These are phyloP conservation scores for Drosophila infuscata DNA, from an alignment of 2,888 invertebrate genomes.

Conservation along the genomic window DNA sequence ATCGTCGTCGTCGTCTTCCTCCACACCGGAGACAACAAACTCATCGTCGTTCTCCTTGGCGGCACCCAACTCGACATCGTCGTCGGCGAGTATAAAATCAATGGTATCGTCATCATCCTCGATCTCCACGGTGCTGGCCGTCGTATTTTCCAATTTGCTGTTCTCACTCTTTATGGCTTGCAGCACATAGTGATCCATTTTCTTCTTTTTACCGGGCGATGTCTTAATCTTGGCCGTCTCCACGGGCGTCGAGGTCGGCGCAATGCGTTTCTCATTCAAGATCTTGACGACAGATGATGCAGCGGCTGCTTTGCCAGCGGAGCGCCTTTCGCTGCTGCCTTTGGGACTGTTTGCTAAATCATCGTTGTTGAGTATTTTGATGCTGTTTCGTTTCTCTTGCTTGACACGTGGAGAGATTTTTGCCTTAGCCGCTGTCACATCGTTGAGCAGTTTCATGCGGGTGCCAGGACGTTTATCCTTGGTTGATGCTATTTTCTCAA, in stretches of 20 bases:
- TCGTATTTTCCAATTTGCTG: conserved; percentile 52
- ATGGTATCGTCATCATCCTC: conserved; percentile 77
- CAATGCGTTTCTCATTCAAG: conserved; percentile 60
- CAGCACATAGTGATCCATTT: conserved; percentile 82
- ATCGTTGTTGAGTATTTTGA: conserved; percentile 71
- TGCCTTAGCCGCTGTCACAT: conserved; percentile 21
- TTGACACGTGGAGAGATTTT: conserved; percentile 28
- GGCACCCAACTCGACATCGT: conserved; percentile 48
- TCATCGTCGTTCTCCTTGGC: conserved; percentile 53
- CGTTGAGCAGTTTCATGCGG: conserved; percentile 68
- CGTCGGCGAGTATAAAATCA: conserved; percentile 78
- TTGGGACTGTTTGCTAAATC: conserved; percentile 40
- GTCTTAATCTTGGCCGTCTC: conserved; percentile 71
- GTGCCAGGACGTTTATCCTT: conserved; percentile 52
- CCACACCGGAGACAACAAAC: conserved; percentile 61
- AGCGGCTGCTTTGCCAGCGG: conserved; percentile 35
- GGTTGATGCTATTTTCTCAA: conserved; percentile 48
- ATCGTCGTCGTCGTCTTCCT: conserved; percentile 61
- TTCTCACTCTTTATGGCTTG: conserved; percentile 77
- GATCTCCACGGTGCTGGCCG: conserved; percentile 25
- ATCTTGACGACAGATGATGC: conserved; percentile 55
- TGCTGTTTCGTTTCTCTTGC: conserved; percentile 60
- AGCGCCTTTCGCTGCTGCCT: conserved; percentile 34
- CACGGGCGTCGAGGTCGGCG: conserved; percentile 27
- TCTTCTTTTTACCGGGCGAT: conserved; percentile 56